These are phyloP conservation scores for Lasioglossum morio DNA, from an alignment of 2,888 invertebrate genomes.

Conservation along the genomic window DNA sequence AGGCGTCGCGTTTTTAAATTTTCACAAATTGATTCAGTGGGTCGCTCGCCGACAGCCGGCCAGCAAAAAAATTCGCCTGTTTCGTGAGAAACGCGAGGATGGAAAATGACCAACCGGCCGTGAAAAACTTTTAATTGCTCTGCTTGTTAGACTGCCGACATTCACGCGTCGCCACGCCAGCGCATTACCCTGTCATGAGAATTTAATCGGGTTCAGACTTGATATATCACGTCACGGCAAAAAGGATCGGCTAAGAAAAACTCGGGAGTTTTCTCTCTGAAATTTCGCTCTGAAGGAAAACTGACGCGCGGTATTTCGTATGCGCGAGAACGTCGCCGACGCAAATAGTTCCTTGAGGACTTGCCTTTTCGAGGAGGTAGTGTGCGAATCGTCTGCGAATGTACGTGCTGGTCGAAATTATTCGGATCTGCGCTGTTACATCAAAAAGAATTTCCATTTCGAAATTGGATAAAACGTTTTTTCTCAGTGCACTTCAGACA, in stretches of 20 bases:
- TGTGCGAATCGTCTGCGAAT: background rate
- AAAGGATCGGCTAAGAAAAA: background rate
- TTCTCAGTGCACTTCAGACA: background rate
- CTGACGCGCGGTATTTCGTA: background rate
- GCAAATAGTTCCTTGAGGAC: background rate
- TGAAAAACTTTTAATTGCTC: conserved; percentile 4
- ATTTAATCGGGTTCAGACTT: background rate
- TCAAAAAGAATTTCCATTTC: background rate
- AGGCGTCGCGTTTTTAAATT: background rate
- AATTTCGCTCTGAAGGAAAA: background rate
- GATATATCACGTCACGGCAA: background rate
- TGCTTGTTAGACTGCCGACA: background rate
- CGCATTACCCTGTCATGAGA: background rate
- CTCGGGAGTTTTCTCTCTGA: background rate
- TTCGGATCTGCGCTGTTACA: background rate
- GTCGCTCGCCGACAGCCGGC: background rate
- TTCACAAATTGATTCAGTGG: background rate
- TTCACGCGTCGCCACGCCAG: background rate
- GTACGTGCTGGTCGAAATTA: background rate
- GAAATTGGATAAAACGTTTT: background rate
- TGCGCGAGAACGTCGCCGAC: background rate
- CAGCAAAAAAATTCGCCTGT: background rate
- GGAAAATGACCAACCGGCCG: background rate
- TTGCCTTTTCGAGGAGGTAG: background rate
- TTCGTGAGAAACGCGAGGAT: background rate